These are phyloP conservation scores for Drosophila persimilis DNA, from an alignment of 1,140 invertebrate species.

Conservation along the genomic window DNA sequence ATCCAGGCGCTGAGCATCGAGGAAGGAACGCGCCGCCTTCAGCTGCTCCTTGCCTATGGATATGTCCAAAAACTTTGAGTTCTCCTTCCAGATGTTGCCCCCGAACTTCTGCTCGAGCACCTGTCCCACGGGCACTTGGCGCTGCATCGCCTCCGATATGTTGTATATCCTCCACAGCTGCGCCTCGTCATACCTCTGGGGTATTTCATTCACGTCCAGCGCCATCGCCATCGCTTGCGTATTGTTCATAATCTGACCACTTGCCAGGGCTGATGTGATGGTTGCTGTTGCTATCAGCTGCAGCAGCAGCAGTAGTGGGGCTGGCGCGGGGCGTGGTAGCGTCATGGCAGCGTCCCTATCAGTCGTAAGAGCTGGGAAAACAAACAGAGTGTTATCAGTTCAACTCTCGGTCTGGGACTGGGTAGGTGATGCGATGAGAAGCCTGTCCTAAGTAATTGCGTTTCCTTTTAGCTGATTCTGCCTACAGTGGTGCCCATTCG, in stretches of 20 bases:
- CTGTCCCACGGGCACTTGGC: slow-evolving; percentile 56
- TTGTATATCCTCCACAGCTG: slow-evolving; percentile 85
- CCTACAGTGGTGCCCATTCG: too few relatives aligned
- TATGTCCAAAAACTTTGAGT: slow-evolving; percentile 78
- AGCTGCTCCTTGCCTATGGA: slow-evolving; percentile 69
- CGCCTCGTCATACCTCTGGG: slow-evolving; percentile 84
- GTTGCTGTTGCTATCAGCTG: slow-evolving; percentile 6
- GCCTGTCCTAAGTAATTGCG: too few relatives aligned
- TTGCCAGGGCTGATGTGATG: not conserved
- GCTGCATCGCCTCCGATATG: slow-evolving; percentile 64
- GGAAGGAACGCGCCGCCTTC: slow-evolving; percentile 68
- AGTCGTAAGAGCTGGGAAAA: slow-evolving; percentile 20
- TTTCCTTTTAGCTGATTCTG: too few relatives aligned
- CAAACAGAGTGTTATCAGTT: slow-evolving; percentile 3
- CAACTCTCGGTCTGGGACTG: not conserved
- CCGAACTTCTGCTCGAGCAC: slow-evolving; percentile 73
- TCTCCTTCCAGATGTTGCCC: slow-evolving; percentile 80
- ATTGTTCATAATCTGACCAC: too few relatives aligned
- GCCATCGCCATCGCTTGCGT: slow-evolving; percentile 12
- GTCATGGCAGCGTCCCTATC: slow-evolving; percentile 20
- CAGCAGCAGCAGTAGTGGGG: slow-evolving; percentile 1
- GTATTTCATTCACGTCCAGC: slow-evolving; percentile 61
- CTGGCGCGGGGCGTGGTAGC: not conserved
- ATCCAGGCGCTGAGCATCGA: slow-evolving; percentile 53
- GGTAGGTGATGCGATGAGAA: too few relatives aligned